Conservation (phyloP, 2,888 invertebrate genomes). For the Petrophora chlorosata region DNA sequence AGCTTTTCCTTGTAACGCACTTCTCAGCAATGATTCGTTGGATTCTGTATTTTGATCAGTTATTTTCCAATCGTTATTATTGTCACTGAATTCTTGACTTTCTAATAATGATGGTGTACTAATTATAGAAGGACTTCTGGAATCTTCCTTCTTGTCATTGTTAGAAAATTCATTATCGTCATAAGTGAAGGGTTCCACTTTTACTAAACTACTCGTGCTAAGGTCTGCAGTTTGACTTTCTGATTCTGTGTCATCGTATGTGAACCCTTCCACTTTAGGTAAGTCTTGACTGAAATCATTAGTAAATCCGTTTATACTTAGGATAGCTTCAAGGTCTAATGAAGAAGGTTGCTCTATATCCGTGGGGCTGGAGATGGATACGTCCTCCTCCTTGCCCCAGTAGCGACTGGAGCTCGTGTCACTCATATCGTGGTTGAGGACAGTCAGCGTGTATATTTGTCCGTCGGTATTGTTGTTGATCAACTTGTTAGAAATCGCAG, state of each 20-base stretch:
- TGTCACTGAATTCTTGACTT: slow-evolving; percentile 85
- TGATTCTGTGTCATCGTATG: slow-evolving; percentile 91
- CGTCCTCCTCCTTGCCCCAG: slow-evolving; percentile 87
- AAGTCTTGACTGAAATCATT: slow-evolving; percentile 85
- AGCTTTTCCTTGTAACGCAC: slow-evolving; percentile 92
- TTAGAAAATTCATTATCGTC: slow-evolving; percentile 67
- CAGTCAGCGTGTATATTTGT: slow-evolving; percentile 93
- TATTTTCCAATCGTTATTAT: slow-evolving; percentile 93
- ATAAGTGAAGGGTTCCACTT: slow-evolving; percentile 73
- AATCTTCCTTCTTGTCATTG: slow-evolving; percentile 74
- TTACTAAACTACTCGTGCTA: slow-evolving; percentile 84
- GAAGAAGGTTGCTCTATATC: slow-evolving; percentile 84
- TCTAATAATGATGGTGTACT: slow-evolving; percentile 82
- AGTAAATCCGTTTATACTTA: slow-evolving; percentile 87
- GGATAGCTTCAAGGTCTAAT: slow-evolving; percentile 91
- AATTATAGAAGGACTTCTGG: slow-evolving; percentile 66
- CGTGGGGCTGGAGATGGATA: slow-evolving; percentile 84
- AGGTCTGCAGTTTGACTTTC: slow-evolving; percentile 90
- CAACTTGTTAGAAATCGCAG: slow-evolving; percentile 78
- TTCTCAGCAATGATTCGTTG: slow-evolving; percentile 90
- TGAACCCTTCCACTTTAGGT: slow-evolving; percentile 89
- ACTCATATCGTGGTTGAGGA: slow-evolving; percentile 91
- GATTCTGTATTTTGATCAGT: slow-evolving; percentile 87
- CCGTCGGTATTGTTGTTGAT: slow-evolving; percentile 89
- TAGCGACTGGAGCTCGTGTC: slow-evolving; percentile 86